phyloP scores from a whole-genome alignment of 2,888 invertebrate species.

The Lithosia quadra region DNA sequence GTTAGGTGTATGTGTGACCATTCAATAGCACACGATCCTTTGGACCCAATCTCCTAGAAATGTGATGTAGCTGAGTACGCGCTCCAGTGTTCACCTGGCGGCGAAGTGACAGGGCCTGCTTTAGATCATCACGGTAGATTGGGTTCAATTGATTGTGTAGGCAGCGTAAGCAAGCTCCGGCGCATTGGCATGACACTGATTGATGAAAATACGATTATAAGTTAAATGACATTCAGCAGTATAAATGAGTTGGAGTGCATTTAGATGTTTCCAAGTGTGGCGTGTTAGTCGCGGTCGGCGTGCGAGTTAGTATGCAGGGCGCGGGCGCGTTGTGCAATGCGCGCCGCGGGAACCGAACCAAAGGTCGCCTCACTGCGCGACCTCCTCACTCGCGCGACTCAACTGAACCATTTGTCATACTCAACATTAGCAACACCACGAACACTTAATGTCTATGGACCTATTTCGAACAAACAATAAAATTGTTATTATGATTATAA shows the following conservation, averaged over 20 bases:
- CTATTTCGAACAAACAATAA: not conserved
- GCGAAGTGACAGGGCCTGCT: not conserved
- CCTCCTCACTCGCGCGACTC: slow-evolving; percentile 1
- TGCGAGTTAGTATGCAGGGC: slow-evolving; percentile 36
- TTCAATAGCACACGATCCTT: not conserved
- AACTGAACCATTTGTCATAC: slow-evolving; percentile 9
- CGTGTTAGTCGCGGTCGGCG: slow-evolving; percentile 8
- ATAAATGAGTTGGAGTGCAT: not conserved
- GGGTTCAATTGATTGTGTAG: not conserved
- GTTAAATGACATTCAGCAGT: not conserved
- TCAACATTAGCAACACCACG: not conserved
- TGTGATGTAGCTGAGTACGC: not conserved
- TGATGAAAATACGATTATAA: too few species aligned
- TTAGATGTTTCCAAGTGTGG: not conserved
- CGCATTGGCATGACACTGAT: too few species aligned
- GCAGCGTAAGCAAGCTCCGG: too few species aligned
- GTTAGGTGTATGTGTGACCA: not conserved
- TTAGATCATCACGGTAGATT: not conserved
- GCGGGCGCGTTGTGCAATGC: slow-evolving; percentile 23
- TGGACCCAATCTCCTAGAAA: not conserved
- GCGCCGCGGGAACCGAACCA: not conserved
- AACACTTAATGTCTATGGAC: not conserved
- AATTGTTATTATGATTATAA: not conserved
- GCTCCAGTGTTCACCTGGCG: not conserved
- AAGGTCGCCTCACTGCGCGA: slow-evolving; percentile 4